phyloP scores from a whole-genome alignment of 2,797 vertebrate species.

The Aphelocoma californica region DNA sequence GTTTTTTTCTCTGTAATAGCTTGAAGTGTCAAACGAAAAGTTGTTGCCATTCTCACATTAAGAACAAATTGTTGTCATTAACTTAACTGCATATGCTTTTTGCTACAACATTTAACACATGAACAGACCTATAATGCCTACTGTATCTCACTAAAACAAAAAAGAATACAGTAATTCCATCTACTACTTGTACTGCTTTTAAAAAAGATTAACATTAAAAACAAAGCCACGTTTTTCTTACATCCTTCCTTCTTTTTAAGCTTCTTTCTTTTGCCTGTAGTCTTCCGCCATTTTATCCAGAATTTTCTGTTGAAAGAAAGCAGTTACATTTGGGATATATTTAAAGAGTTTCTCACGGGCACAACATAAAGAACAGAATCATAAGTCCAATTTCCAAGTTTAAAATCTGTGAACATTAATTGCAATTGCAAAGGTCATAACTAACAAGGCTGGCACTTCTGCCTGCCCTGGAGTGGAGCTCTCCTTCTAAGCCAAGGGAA shows the following conservation, averaged over 20 bases:
- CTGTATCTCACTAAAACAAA: constrained; percentile 75
- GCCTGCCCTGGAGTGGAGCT: not conserved
- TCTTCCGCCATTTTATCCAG: constrained; percentile 83
- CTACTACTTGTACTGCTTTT: constrained; percentile 75
- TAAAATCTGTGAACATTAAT: not conserved
- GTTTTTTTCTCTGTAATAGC: constrained; percentile 55
- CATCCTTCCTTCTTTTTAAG: constrained; percentile 66
- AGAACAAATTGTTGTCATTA: constrained; percentile 72
- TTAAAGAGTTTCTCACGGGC: not conserved
- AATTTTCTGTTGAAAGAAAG: constrained; percentile 74
- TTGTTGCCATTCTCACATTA: constrained; percentile 68
- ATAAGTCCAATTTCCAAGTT: not conserved
- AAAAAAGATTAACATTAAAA: constrained; percentile 81
- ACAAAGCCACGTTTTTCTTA: constrained; percentile 75
- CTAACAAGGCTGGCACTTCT: not conserved
- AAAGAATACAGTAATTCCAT: constrained; percentile 73
- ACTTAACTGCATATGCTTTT: constrained; percentile 73
- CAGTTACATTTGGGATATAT: not conserved
- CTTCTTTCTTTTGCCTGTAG: constrained; percentile 77
- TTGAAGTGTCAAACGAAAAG: constrained; percentile 60
- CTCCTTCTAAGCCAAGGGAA: not conserved
- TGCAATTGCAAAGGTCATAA: not conserved
- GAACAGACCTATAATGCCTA: constrained; percentile 75
- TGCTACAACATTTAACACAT: constrained; percentile 79
- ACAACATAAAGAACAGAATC: not conserved